Base-by-base conservation (phyloP, 2,113 vertebrate species). In the Tetrax tetrax region DNA sequence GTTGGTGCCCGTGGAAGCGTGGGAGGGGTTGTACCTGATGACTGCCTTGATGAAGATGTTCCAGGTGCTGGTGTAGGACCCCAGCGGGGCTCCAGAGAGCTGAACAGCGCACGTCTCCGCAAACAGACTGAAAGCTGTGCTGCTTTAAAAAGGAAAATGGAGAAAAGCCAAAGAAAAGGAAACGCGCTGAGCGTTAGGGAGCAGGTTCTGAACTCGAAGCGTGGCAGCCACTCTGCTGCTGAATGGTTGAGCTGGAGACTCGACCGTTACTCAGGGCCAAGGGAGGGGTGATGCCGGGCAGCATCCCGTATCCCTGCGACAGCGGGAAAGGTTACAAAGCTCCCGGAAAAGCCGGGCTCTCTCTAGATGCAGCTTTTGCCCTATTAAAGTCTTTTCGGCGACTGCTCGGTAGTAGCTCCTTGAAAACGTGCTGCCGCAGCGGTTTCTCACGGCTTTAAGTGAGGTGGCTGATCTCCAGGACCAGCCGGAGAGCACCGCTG, bases 361-460 rank as follows among this genome's bases (percentile, higher is more conserved):
- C 74, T 83, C 54, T 71, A 80, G 68, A 12, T 50, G 45, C 69
- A 83, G 37, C 41, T 56, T 72, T 87, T 48, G 27, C 72, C 69
- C 75, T 82, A 79, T 65, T 87, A 20, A 83, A 69, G 10, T 38
- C 45, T 53, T 68, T 41, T 77, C 90, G 89, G 84, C 91, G 83
- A 6, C 63, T 15, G 35, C 70, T 89, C 3, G 1, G 45, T 37
- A 82, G 57, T 28, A 82, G 45, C 82, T 87, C 37, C 87, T 95
- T 87, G 79, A 85, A 87, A 95, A 83, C 86, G 68, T 80, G 90
- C 93, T 90, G 85, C 68, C 4, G 1, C 72, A 69, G 90, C 93
- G 91, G 63, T 83, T 93, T 70, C 35, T n/a, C 17, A 9, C 50
- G 28, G 35, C 35, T 68, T 51, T 37, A 63, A 75, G 61, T 17